Percentiles rank a stretch among this genome's conserved stretches.
phyloP scores from a whole-genome alignment of 2,888 invertebrate genomes.

The Hedya salicella region DNA sequence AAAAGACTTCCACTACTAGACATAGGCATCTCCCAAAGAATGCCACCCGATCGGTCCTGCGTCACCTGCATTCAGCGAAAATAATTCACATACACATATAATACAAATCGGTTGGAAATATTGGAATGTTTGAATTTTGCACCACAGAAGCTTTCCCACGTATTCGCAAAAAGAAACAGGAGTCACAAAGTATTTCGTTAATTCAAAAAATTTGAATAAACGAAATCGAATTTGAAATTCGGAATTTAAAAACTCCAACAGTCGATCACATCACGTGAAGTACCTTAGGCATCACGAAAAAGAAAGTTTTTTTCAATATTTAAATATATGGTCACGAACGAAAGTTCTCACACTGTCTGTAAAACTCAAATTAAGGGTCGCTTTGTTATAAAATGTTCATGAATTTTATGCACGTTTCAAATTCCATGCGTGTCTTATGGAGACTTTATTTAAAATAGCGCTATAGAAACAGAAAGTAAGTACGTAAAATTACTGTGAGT shows the following conservation, averaged over 20 bases:
- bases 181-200: conserved; percentile 15
- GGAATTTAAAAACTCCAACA: conserved; percentile 46
- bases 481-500: too few species aligned
- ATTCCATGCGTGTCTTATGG: neutral
- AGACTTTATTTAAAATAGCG: too few species aligned
- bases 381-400: conserved; percentile 1
- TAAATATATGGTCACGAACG: conserved; percentile 55
- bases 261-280: conserved; percentile 56
- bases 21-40: too few species aligned
- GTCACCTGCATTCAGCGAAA: too few species aligned
- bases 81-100: too few species aligned
- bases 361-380: conserved; percentile 25
- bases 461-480: too few species aligned
- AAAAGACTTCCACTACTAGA: too few species aligned
- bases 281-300: conserved; percentile 57
- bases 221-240: conserved; percentile 24
- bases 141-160: conserved; percentile 34
- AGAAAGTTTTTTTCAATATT: conserved; percentile 17
- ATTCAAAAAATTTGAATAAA: conserved; percentile 42
- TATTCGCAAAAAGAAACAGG: conserved; percentile 33
- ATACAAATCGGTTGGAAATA: too few species aligned
- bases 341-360: conserved; percentile 69
- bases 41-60: too few species aligned
- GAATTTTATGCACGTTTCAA: conserved; percentile 7
- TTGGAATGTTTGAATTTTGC: too few species aligned